These are phyloP conservation scores for Calliopsis andreniformis DNA, from an alignment of 1,140 invertebrate species.

Conservation along the genomic window DNA sequence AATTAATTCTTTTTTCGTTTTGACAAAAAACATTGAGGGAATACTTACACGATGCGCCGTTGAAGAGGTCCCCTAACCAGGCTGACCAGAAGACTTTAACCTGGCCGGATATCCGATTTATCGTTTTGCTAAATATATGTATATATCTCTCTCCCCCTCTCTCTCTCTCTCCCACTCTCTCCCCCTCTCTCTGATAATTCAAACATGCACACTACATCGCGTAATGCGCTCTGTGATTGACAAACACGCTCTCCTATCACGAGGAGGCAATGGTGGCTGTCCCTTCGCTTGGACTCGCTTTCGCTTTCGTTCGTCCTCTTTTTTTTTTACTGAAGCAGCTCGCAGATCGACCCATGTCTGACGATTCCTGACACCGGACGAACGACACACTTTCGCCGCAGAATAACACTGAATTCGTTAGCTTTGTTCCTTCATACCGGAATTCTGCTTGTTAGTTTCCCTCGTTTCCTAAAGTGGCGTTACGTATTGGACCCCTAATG, in stretches of 20 bases:
- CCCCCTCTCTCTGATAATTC: constrained; percentile 19
- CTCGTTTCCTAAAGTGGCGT: too few relatives aligned
- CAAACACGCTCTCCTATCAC: background rate
- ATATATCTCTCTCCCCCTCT: too few relatives aligned
- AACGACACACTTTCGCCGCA: constrained; percentile 1
- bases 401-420: too few relatives aligned
- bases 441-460: background rate
- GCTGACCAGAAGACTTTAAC: constrained; percentile 41
- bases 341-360: constrained; percentile 10
- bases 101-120: constrained; percentile 40
- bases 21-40: constrained; percentile 55
- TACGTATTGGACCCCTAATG: too few relatives aligned
- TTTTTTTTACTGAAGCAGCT: constrained; percentile 16
- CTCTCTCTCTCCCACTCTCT: constrained; percentile 24
- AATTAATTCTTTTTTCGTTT: background rate
- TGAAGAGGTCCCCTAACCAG: constrained; percentile 40
- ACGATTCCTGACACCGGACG: constrained; percentile 23
- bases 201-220: constrained; percentile 60
- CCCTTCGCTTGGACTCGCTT: background rate
- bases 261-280: background rate
- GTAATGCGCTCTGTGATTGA: constrained; percentile 52
- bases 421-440: background rate
- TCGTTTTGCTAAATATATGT: constrained; percentile 11
- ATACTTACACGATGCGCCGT: constrained; percentile 61
- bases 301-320: background rate